Percentiles rank a stretch among this genome's conserved stretches.
These are phyloP conservation scores for Lates japonicus DNA, from an alignment of 2,797 vertebrate species.

Conservation along the genomic window DNA sequence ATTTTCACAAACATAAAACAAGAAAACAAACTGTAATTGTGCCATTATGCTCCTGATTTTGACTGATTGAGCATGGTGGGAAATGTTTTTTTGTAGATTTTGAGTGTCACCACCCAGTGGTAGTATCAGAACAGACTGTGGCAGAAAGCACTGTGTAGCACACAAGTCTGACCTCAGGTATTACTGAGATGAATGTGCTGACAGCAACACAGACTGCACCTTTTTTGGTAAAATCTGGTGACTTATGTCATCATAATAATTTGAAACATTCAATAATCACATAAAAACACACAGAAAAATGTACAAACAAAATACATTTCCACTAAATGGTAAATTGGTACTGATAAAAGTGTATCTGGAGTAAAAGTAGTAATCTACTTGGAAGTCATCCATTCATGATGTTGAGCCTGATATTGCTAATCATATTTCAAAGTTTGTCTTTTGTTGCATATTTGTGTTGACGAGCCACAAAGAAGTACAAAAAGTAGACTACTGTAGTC, in stretches of 20 bases:
- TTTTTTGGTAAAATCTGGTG: too few species aligned
- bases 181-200: background rate
- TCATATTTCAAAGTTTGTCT: background rate
- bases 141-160: background rate
- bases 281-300: too few species aligned
- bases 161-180: background rate
- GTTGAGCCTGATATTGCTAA: background rate
- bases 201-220: background rate
- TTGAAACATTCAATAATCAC: too few species aligned
- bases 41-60: background rate
- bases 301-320: background rate
- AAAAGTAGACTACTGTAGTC: conserved; percentile 10
- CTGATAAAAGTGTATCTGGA: background rate
- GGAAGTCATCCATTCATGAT: background rate
- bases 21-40: background rate
- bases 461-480: conserved; percentile 13
- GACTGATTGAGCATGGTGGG: background rate
- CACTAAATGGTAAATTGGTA: background rate
- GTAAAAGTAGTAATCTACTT: background rate
- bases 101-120: too few species aligned
- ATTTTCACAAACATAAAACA: background rate
- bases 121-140: too few species aligned
- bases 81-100: background rate
- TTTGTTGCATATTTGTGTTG: background rate
- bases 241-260: too few species aligned